Base-by-base conservation (phyloP, 2,888 invertebrate species). In the Cylindroiulus punctatus region DNA sequence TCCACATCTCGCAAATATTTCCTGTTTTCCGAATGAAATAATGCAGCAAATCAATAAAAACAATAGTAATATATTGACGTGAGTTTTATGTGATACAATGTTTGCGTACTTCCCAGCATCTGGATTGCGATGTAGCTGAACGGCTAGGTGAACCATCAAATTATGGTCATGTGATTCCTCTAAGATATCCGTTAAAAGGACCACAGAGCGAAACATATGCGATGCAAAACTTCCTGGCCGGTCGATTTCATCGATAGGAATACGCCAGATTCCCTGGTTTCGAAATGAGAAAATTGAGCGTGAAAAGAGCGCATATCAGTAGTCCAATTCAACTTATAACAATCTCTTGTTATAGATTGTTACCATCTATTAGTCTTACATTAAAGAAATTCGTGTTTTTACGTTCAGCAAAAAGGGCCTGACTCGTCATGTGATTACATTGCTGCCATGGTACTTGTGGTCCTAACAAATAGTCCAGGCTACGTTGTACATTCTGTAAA, bases 201-300 rank as follows among this genome's bases (percentile, higher is more conserved):
- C 93, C 1, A 97, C 94, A 88, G 96, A 96, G 87, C 96, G 94
- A 88, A 95, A 95, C 94, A 98, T 96, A 90, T 98, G 98, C 52
- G 96, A 95, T 0, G 96, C 95, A 90, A 98, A 96, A 88, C 96
- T 96, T 3, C 98, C 98, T 0, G 97, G 95, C 87, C 98, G 93
- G 90, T 98, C 98, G 81, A 98, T 95, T 92, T 98, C 98, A 87
- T 93, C 93, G 1, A 94, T 93, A 0, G 97, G 97, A 90, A 97
- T 96, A 88, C 97, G 93, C 98, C 98, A 98, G 87, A 98, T 95
- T 84, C 97, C 95, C 94, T 95, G 88, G 44, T 91, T 90, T 83
- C 88, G 87, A 87, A 17, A 83, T 85, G 81, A 17, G 0, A 57
- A 76, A 32, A n/a, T n/a, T n/a, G n/a, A n/a, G n/a, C n/a, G n/a